These are phyloP conservation scores for Uria aalge DNA, from an alignment of 2,113 vertebrate species.

Conservation along the genomic window DNA sequence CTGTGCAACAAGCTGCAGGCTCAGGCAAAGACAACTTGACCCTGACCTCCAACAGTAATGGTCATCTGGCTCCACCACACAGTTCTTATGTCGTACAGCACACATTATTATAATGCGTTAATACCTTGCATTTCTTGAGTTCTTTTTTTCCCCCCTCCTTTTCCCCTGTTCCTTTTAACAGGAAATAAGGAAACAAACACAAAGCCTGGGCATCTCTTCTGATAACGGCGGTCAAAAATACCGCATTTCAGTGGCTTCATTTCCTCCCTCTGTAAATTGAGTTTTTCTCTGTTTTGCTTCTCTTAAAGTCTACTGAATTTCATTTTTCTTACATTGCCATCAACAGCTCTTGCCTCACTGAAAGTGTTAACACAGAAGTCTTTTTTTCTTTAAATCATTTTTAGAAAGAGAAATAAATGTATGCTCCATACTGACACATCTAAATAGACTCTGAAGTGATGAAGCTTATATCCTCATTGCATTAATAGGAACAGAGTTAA, in stretches of 20 bases:
- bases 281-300: not conserved
- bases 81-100: not conserved
- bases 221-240: not conserved
- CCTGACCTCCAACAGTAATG: not conserved
- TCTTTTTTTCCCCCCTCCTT: not conserved
- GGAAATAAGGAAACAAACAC: not conserved
- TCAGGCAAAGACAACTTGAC: not conserved
- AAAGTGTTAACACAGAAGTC: not conserved
- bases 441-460: not conserved
- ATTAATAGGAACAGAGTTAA: not conserved
- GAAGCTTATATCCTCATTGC: not conserved
- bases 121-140: not conserved
- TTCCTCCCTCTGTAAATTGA: not conserved
- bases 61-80: not conserved
- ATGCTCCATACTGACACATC: not conserved
- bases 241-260: not conserved
- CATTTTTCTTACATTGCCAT: not conserved
- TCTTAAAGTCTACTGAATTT: not conserved
- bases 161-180: not conserved
- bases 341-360: not conserved
- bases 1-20: not conserved
- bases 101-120: not conserved
- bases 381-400: not conserved
- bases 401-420: not conserved
- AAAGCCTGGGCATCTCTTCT: not conserved